Evolutionary conservation across 2,888 invertebrate genomes (phyloP).

Genomic region (Congeria kusceri): DNA sequence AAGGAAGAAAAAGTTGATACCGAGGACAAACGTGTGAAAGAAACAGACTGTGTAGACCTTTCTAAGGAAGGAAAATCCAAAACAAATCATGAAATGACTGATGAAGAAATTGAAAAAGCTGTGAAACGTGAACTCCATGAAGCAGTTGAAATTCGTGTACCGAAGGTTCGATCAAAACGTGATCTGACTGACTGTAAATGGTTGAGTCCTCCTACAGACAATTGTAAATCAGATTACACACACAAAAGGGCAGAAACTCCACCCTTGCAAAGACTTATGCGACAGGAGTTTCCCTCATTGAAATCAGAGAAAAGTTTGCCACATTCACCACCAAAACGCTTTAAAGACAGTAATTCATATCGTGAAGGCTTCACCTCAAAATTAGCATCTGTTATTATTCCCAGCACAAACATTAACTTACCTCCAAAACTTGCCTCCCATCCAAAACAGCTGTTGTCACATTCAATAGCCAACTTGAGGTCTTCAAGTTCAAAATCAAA

Average conservation of each 20-base stretch:
- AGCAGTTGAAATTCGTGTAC: constrained; percentile 50
- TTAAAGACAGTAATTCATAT: constrained; percentile 51
- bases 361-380: constrained; percentile 64
- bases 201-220: constrained; percentile 14
- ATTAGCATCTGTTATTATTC: constrained; percentile 62
- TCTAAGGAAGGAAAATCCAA: constrained; percentile 27
- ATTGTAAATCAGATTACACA: constrained; percentile 14
- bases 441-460: constrained; percentile 67
- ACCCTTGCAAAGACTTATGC: constrained; percentile 70
- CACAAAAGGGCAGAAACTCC: constrained; percentile 66
- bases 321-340: constrained; percentile 66
- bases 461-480: constrained; percentile 54
- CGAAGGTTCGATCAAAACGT: constrained; percentile 31
- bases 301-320: constrained; percentile 54
- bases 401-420: constrained; percentile 50
- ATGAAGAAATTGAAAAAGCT: constrained; percentile 48
- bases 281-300: constrained; percentile 69
- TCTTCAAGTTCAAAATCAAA: constrained; percentile 46
- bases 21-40: background rate
- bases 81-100: constrained; percentile 23
- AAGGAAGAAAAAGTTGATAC: background rate
- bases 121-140: constrained; percentile 53
- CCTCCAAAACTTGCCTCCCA: constrained; percentile 61
- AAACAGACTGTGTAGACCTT: constrained; percentile 6
- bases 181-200: constrained; percentile 44